Base-by-base conservation (phyloP, 2,797 vertebrate species). In the Kryptolebias ocellatus region DNA sequence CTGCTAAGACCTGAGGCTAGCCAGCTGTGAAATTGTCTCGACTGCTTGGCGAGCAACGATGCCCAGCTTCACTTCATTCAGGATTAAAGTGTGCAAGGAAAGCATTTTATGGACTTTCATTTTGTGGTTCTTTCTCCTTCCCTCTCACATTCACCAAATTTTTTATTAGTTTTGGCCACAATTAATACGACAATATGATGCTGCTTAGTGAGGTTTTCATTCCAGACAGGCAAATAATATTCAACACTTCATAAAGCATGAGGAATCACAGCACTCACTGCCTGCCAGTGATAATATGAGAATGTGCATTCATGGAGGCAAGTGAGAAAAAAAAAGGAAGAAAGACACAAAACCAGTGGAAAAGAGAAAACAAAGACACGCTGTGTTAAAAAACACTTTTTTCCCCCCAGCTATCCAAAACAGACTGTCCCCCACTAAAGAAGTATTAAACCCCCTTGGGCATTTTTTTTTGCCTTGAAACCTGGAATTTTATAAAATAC, bases 1-100 rank as follows among this genome's bases (percentile, higher is more conserved):
- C 79, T 56, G 62, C 85, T 90, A 90, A 93, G 87, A 90, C 87
- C 87, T 87, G 89, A 75, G 89, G 78, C 85, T 62, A 88, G 82
- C 85, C 89, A 88, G 87, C 90, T 90, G 90, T 92, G 89, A 92
- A 92, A 92, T 92, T 90, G 90, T 89, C 79, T 86, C 63, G 44
- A 78, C 86, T 84, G 70, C 80, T 83, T 72, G 84, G 79, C 64
- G 59, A 82, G 76, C 76, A 63, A 60, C 67, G 52, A 78, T 69
- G 79, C 76, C 78, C 76, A 71, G 84, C 87, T 75, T 76, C 66
- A 69, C 84, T 84, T 86, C 73, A 73, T 84, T 76, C 68, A 53
- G 81, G 79, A 87, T 88, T 83, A 90, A 76, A 75, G 80, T 79
- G 61, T 84, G 86, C 80, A 71, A 74, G 85, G 67, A 83, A 86